Evolutionary conservation across 1,140 invertebrate genomes (phyloP).

Genomic region (Nephila pilipes): DNA sequence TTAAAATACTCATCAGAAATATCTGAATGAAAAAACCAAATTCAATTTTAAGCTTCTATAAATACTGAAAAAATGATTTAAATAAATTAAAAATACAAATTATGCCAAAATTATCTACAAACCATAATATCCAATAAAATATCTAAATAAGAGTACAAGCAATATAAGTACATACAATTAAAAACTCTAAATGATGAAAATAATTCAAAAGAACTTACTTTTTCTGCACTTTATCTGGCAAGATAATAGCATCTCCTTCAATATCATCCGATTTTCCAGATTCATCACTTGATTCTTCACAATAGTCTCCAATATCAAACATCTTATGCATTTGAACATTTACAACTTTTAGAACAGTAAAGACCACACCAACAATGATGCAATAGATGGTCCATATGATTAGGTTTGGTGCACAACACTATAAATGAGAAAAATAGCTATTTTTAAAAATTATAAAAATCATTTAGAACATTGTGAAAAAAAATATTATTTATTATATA

Average conservation of each 20-base stretch:
- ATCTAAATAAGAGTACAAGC: too few relatives aligned
- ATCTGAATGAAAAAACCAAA: too few relatives aligned
- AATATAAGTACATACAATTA: too few relatives aligned
- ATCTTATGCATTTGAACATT: slow-evolving; percentile 96
- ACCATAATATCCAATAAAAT: too few relatives aligned
- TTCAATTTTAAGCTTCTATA: too few relatives aligned
- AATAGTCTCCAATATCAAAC: slow-evolving; percentile 96
- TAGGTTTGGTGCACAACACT: slow-evolving; percentile 65
- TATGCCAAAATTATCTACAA: too few relatives aligned
- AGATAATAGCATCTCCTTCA: slow-evolving; percentile 61
- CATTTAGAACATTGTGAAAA: background rate
- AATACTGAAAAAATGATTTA: too few relatives aligned
- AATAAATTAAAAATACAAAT: too few relatives aligned
- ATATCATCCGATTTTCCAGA: slow-evolving; percentile 76
- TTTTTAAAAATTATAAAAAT: too few relatives aligned
- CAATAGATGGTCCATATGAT: slow-evolving; percentile 94
- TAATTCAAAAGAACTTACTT: slow-evolving; percentile 47
- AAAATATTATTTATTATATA: background rate
- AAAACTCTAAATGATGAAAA: too few relatives aligned
- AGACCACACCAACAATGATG: slow-evolving; percentile 89
- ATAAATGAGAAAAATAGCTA: background rate
- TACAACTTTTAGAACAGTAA: slow-evolving; percentile 91
- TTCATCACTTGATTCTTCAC: slow-evolving; percentile 84
- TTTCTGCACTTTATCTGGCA: slow-evolving; percentile 56
- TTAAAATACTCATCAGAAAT: too few relatives aligned